A percentile compares a stretch with the other conserved stretches of the same genome.
Evolutionary conservation across 2,113 vertebrate genomes (phyloP).

Genomic region (Lepus europaeus): DNA sequence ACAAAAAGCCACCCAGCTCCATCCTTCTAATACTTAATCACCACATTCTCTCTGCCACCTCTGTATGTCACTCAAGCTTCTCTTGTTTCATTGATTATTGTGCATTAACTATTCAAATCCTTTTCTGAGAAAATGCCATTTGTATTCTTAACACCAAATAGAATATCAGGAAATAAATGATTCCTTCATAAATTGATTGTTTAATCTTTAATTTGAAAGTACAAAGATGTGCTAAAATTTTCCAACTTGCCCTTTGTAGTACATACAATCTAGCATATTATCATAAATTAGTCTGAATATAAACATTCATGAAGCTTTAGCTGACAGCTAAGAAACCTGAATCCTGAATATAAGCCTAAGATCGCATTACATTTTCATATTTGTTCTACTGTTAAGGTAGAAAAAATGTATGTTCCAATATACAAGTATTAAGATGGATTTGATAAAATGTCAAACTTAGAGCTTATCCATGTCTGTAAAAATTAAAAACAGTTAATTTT

Average conservation of each 20-base stretch:
- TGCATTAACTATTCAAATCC: background rate
- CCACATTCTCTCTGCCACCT: background rate
- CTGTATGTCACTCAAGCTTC: background rate
- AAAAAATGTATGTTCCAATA: background rate
- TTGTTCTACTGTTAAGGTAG: background rate
- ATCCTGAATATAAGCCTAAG: background rate
- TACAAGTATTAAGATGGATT: slow-evolving; percentile 12
- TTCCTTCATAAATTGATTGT: background rate
- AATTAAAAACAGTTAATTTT: background rate
- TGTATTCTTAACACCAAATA: background rate
- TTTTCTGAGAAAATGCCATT: background rate
- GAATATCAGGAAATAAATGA: background rate
- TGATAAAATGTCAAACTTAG: background rate
- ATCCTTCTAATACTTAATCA: background rate
- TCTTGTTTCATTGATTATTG: background rate
- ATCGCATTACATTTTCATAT: background rate
- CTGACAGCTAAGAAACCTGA: background rate
- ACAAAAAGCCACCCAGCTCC: background rate
- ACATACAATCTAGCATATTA: background rate
- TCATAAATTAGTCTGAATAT: background rate
- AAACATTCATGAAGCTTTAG: slow-evolving; percentile 20
- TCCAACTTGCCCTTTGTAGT: background rate
- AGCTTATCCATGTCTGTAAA: background rate
- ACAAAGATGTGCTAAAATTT: slow-evolving; percentile 1
- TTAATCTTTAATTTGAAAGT: slow-evolving; percentile 45